Evolutionary conservation across 2,888 invertebrate species (phyloP).

Genomic region (Parascotia fuliginaria): DNA sequence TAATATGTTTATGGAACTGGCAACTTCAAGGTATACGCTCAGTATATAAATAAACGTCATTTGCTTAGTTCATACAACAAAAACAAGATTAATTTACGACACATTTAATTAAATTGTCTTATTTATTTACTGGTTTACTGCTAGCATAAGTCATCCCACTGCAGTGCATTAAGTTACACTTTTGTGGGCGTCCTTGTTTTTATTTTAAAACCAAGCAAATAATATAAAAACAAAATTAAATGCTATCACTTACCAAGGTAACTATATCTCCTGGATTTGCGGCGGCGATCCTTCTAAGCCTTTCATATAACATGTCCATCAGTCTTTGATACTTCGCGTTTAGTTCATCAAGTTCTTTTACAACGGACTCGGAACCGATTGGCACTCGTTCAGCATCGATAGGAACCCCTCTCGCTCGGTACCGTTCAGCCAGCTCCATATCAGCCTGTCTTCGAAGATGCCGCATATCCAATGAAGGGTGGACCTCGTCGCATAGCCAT

Average conservation of each 20-base stretch:
- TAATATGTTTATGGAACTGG: neutral
- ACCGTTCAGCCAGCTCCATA: slow-evolving; percentile 68
- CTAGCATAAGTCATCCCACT: too few species aligned
- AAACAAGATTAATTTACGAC: too few species aligned
- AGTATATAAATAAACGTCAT: neutral
- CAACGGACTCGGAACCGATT: slow-evolving; percentile 90
- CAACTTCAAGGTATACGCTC: neutral
- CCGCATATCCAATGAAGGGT: slow-evolving; percentile 90
- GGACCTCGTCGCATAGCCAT: slow-evolving; percentile 92
- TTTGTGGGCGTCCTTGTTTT: too few species aligned
- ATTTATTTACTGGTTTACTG: too few species aligned
- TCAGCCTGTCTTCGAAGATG: slow-evolving; percentile 76
- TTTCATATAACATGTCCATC: slow-evolving; percentile 88
- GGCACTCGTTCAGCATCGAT: slow-evolving; percentile 61
- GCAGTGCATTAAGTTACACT: too few species aligned
- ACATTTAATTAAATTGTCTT: too few species aligned
- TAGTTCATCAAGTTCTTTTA: slow-evolving; percentile 91
- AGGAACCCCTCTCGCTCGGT: slow-evolving; percentile 60
- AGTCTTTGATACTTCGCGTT: slow-evolving; percentile 92
- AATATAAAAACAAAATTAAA: slow-evolving; percentile 13
- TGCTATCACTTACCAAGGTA: slow-evolving; percentile 88
- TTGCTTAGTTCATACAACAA: neutral
- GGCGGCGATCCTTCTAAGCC: slow-evolving; percentile 88
- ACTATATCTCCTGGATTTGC: slow-evolving; percentile 90
- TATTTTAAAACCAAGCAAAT: too few species aligned